Conservation (phyloP, 2,797 vertebrate genomes). For the Tadarida brasiliensis region DNA sequence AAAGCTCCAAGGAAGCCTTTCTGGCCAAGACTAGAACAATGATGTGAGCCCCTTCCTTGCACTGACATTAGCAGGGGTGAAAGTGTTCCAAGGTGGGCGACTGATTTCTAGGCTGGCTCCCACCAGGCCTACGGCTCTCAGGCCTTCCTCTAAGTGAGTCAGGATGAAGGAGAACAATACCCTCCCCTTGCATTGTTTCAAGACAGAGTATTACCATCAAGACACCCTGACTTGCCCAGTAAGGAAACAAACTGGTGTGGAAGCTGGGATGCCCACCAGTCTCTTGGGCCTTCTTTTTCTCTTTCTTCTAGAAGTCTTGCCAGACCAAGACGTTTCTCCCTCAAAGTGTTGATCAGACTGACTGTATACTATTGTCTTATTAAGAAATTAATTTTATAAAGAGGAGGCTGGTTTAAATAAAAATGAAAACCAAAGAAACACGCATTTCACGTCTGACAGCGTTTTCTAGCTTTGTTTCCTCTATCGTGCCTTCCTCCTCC, state of each 20-base stretch:
- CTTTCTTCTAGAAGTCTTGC: neutral
- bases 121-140: neutral
- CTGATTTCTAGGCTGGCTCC: neutral
- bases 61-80: neutral
- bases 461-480: neutral
- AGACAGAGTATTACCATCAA: neutral
- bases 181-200: neutral
- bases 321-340: neutral
- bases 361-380: neutral
- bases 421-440: constrained; percentile 10
- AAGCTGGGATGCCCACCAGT: neutral
- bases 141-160: neutral
- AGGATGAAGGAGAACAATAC: neutral
- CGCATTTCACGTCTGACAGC: neutral
- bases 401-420: neutral
- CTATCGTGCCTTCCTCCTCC: neutral
- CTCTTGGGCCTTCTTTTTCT: neutral
- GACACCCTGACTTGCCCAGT: neutral
- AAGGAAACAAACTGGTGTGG: neutral
- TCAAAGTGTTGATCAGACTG: neutral
- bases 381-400: constrained; percentile 45
- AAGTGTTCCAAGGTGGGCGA: neutral
- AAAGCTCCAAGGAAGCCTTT: neutral
- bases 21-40: neutral
- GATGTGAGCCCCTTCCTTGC: neutral